A percentile compares a stretch with the other conserved stretches of the same genome.
Evolutionary conservation across 2,888 invertebrate species (phyloP).

Genomic region (Agriotes lineatus): DNA sequence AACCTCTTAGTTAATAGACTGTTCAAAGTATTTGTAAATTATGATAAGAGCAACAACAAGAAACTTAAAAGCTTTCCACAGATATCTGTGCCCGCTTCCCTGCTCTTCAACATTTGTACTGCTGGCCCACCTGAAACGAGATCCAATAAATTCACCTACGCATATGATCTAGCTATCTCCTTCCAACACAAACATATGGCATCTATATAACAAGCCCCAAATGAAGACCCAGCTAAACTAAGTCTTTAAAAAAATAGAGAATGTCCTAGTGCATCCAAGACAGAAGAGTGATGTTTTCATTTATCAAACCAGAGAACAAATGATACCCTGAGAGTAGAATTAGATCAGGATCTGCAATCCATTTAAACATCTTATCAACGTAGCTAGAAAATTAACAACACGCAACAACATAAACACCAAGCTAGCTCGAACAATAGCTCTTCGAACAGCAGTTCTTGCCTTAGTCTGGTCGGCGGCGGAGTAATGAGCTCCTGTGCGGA

Average conservation of each 20-base stretch:
- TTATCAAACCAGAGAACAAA: neutral
- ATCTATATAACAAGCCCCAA: neutral
- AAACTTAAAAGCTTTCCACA: no score
- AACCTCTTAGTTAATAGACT: no score
- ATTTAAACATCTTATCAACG: no score
- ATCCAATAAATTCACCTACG: no score
- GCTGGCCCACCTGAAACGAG: no score
- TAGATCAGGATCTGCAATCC: no score
- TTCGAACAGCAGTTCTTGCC: neutral
- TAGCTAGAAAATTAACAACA: neutral
- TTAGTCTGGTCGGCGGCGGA: neutral
- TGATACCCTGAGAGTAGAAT: neutral
- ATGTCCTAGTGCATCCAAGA: no score
- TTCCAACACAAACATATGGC: neutral
- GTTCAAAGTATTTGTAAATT: no score
- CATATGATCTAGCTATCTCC: neutral
- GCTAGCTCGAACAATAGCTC: neutral
- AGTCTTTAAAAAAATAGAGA: no score
- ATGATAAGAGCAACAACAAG: neutral
- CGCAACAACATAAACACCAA: neutral
- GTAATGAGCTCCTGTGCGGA: neutral
- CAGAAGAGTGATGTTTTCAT: neutral
- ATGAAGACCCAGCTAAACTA: neutral
- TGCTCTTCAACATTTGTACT: neutral
- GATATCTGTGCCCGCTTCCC: neutral